Percentiles rank a stretch among this genome's conserved stretches.
Evolutionary conservation across 2,888 invertebrate species (phyloP).

Genomic region (Lycophotia porphyrea): DNA sequence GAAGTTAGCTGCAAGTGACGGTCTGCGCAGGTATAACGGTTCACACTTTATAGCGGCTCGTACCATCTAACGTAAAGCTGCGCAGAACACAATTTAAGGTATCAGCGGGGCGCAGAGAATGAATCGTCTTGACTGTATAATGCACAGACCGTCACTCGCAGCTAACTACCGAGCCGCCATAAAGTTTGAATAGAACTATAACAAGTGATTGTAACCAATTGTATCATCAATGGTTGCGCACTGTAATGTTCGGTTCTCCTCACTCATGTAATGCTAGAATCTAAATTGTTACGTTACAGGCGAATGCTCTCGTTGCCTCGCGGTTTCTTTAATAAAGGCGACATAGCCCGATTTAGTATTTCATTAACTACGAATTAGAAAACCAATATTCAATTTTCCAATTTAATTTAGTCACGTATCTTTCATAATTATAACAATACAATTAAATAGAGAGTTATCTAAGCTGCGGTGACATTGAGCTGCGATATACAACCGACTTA

Average conservation of each 20-base stretch:
- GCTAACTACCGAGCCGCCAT: too few species aligned
- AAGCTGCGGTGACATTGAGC: slow-evolving; percentile 54
- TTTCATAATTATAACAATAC: slow-evolving; percentile 6
- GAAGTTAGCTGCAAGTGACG: too few species aligned
- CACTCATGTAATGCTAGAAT: background rate
- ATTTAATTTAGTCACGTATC: background rate
- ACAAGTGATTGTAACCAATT: background rate
- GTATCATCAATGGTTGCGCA: background rate
- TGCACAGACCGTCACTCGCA: too few species aligned
- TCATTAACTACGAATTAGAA: background rate
- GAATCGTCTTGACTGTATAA: too few species aligned
- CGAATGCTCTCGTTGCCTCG: background rate
- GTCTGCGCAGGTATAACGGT: too few species aligned
- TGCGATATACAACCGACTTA: slow-evolving; percentile 49
- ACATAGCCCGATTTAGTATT: background rate
- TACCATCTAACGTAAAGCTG: too few species aligned
- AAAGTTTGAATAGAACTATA: too few species aligned
- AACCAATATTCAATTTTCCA: background rate
- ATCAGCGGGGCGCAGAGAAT: too few species aligned
- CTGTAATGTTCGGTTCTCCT: background rate
- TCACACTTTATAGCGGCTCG: too few species aligned
- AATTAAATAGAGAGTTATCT: slow-evolving; percentile 8
- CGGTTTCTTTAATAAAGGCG: background rate
- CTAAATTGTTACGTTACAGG: background rate
- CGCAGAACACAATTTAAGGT: too few species aligned